Base-by-base conservation (phyloP, 2,113 vertebrate species). In the Geococcyx californianus region DNA sequence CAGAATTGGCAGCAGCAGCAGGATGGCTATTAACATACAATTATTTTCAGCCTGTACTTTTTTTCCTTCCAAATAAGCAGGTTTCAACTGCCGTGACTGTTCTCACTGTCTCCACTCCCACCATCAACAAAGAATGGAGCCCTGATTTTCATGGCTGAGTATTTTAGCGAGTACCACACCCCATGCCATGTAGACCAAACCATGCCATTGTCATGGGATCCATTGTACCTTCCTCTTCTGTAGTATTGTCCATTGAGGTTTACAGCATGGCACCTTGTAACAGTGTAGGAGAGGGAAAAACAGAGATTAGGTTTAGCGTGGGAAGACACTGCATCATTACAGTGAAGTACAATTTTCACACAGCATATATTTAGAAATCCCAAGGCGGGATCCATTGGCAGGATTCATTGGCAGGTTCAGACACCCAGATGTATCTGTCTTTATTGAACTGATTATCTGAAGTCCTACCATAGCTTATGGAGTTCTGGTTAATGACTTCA, bases 231-330 rank as follows among this genome's bases (percentile, higher is more conserved):
- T 70, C 99, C 99, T 14, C 40, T 97, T 67, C 94, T 98, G 94
- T 99, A 98, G 96, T 98, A 99, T 34, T 47, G 91, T 13, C 99
- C 99, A 42, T 99, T 99, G 49, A 99, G 97, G 93, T 99, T 99
- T 79, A 97, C 98, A 11, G 98, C 95, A 56, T 99, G 99, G 84
- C 99, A 99, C 92, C 99, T 99, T 80, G 51, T 31, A 36, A 67
- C 0, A 3, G 31, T 2, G 8, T 1, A 54, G 74, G 19, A 62
- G 84, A 83, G 33, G 68, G 18, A 34, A 36, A 75, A 67, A 91
- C 24, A 49, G 25, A 75, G 36, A 52, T 42, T 3, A 42, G 24
- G 36, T 51, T 93, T 64, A 64, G 63, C 1, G 0, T 52, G 62
- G 66, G 67, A 67, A 70, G 67, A 20, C 15, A 25, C 1, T 18